Conservation (phyloP, 2,113 vertebrate species). For the Egretta garzetta region DNA sequence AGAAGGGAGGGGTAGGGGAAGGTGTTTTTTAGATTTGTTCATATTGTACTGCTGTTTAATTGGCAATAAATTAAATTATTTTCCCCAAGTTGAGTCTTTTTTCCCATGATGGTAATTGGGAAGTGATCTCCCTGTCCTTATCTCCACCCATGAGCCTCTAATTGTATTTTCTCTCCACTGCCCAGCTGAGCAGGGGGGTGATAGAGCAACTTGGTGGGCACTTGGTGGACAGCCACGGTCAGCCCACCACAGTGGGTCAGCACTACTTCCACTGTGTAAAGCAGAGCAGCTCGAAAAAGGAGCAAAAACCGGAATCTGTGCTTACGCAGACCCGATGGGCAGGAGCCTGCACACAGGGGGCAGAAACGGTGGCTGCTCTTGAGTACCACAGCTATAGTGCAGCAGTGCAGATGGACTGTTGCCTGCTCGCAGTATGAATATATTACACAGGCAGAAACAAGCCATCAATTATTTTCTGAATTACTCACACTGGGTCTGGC, state of each 20-base stretch:
- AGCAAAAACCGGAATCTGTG: background rate
- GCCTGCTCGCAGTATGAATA: background rate
- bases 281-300: background rate
- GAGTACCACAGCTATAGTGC: background rate
- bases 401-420: background rate
- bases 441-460: background rate
- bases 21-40: background rate
- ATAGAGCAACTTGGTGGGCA: background rate
- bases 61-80: background rate
- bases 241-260: background rate
- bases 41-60: background rate
- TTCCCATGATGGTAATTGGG: accelerated
- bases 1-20: background rate
- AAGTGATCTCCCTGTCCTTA: background rate
- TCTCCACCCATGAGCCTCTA: background rate
- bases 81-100: background rate
- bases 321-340: accelerated
- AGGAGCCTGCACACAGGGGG: background rate
- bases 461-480: background rate
- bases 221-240: background rate
- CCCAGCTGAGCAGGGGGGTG: background rate
- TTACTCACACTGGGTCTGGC: background rate
- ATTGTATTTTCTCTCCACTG: background rate
- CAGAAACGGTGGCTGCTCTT: background rate
- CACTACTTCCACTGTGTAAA: accelerated